phyloP scores from a whole-genome alignment of 2,888 invertebrate species.

The Cetonia aurata region DNA sequence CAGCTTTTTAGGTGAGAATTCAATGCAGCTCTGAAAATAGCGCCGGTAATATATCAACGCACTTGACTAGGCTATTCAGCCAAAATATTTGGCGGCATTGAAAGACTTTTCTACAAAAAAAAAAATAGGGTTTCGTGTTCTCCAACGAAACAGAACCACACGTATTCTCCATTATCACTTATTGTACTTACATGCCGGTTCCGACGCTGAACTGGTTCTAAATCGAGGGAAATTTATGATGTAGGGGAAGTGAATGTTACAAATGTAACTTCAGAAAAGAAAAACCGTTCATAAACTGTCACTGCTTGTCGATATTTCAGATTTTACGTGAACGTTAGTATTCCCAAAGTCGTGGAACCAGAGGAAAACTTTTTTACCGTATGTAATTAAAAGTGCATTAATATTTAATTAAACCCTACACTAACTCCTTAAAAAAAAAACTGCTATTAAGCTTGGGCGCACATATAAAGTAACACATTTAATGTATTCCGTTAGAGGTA shows the following conservation, averaged over 20 bases:
- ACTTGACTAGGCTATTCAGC: conserved; percentile 34
- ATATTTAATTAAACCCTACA: background rate
- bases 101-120: conserved; percentile 33
- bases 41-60: conserved; percentile 33
- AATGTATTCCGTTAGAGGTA: conserved; percentile 14
- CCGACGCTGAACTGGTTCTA: conserved; percentile 13
- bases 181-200: conserved; percentile 30
- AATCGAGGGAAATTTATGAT: conserved; percentile 33
- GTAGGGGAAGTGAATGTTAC: background rate
- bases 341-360: background rate
- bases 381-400: background rate
- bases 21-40: conserved; percentile 33
- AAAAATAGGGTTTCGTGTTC: background rate
- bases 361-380: background rate
- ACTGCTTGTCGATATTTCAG: background rate
- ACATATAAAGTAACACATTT: conserved; percentile 6
- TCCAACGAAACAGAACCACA: conserved; percentile 33
- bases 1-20: conserved; percentile 18
- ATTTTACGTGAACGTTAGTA: background rate
- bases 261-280: background rate
- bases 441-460: background rate
- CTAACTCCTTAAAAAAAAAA: background rate
- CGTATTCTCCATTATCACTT: conserved; percentile 38
- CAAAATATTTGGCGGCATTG: conserved; percentile 31
- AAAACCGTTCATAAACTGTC: conserved; percentile 2